Conservation (phyloP, 1,140 invertebrate genomes). For the Parasteatoda tepidariorum region DNA sequence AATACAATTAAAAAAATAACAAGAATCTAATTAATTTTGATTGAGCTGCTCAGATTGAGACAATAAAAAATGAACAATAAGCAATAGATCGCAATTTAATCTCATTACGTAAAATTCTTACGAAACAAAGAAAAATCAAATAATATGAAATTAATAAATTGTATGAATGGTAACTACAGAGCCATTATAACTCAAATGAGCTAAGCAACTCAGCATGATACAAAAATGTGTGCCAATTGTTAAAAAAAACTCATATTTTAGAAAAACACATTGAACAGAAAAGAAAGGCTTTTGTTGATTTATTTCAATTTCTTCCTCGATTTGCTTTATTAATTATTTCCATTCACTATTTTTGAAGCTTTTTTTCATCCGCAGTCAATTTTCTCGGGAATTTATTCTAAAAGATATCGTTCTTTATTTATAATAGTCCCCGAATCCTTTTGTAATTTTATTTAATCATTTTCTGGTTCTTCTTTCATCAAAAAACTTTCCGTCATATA, state of each 20-base stretch:
- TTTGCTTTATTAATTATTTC: slow-evolving; percentile 38
- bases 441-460: slow-evolving; percentile 27
- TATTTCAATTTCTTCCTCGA: slow-evolving; percentile 18
- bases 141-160: no score
- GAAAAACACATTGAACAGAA: background rate
- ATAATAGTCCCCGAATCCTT: background rate
- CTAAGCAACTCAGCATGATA: background rate
- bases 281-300: slow-evolving; percentile 11
- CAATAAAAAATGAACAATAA: no score
- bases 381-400: slow-evolving; percentile 43
- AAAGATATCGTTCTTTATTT: slow-evolving; percentile 33
- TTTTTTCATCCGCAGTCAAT: slow-evolving; percentile 13
- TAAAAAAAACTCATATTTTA: no score
- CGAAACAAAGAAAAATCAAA: no score
- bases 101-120: no score
- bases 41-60: no score
- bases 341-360: background rate
- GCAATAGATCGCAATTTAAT: no score
- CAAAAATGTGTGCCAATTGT: background rate
- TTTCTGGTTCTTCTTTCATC: background rate
- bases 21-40: no score
- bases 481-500: background rate
- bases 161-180: no score
- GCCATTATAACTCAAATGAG: no score
- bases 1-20: no score